Base-by-base conservation (phyloP, 2,888 invertebrate species). In the Smittia sp. region DNA sequence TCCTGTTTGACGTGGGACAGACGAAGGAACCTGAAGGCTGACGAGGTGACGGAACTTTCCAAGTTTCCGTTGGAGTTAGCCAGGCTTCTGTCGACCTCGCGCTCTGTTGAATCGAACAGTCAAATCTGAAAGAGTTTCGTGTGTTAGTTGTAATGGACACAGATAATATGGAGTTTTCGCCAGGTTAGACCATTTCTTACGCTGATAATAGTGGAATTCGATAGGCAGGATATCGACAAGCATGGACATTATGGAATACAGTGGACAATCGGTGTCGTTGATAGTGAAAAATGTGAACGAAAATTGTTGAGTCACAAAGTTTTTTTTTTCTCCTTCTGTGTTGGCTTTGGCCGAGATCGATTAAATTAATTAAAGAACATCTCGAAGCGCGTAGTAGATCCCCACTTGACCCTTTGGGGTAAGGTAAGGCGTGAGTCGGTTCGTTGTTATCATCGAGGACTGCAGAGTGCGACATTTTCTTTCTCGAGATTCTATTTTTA, bases 271-370 rank as follows among this genome's bases (percentile, higher is more conserved):
- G 0, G n/a, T 18, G 15, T 9, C 18, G 6, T 18, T 18, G 41
- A 32, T 15, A 25, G 15, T 27, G 25, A 54, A 69, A 69, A 54
- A 27, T 69, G 69, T 15, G 13, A 9, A 15, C 27, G 27, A 69
- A 52, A 69, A 54, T 20, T 69, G 69, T 69, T 69, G 69, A 69
- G 69, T 69, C 69, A 69, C 22, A 69, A 54, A 69, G 22, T 54
- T 54, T 54, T 58, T 22, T 52, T 46, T 46, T 41, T 41, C 66
- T 22, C 32, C 32, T 11, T 46, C n/a, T 46, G 11, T 46, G 46
- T 15, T 46, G 46, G 46, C 46, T 46, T 46, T 15, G 68, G n/a
- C 32, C n/a, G 15, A 68, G 68, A 69, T 69, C 54, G 54, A 69
- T 69, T 20, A 22, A 69, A 22, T 69, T 69, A 69, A 69, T 69